phyloP scores from a whole-genome alignment of 2,113 vertebrate genomes.

The Daphoenositta chrysoptera region DNA sequence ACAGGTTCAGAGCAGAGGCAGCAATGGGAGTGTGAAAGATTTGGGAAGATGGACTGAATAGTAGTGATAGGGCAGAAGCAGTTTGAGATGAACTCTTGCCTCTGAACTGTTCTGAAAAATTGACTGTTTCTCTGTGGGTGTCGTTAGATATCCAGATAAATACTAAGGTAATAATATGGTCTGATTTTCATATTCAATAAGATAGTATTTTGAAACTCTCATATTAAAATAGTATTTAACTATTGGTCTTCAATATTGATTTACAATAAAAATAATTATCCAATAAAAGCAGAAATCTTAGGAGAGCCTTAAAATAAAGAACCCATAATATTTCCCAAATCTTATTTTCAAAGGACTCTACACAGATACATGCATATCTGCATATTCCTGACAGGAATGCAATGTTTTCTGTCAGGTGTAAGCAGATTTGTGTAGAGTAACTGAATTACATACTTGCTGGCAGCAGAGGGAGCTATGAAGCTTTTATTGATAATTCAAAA shows the following conservation, averaged over 20 bases:
- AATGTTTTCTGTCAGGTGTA: background rate
- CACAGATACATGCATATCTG: too few relatives aligned
- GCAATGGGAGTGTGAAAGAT: background rate
- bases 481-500: background rate
- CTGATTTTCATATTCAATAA: background rate
- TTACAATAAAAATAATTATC: background rate
- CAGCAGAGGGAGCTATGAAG: slow-evolving; percentile 52
- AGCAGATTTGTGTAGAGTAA: background rate
- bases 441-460: background rate
- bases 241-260: background rate
- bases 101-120: background rate
- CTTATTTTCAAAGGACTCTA: background rate
- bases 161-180: background rate
- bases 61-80: background rate
- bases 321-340: background rate
- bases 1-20: background rate
- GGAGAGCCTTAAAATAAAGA: background rate
- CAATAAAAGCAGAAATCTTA: background rate
- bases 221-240: background rate
- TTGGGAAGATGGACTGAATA: background rate
- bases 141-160: background rate
- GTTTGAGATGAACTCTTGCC: background rate
- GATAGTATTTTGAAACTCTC: background rate
- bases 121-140: background rate
- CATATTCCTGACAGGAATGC: background rate